Evolutionary conservation across 2,888 invertebrate genomes (phyloP).

Genomic region (Agriopis aurantiaria): DNA sequence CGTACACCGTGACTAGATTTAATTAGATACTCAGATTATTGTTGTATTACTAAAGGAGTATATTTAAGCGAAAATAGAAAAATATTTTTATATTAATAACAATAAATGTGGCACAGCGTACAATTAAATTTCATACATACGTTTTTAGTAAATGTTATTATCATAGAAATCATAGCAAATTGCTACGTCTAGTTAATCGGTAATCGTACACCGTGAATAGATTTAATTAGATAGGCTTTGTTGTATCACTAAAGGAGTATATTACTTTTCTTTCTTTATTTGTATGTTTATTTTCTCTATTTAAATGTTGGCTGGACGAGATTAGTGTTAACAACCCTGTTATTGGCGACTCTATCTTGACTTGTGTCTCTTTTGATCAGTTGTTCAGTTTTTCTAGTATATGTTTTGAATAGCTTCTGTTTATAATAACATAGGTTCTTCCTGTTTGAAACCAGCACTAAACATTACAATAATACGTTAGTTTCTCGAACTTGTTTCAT

Average conservation of each 20-base stretch:
- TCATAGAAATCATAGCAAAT: slow-evolving; percentile 1
- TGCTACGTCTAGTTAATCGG: neutral
- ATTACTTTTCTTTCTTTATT: neutral
- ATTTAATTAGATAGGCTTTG: slow-evolving; percentile 4
- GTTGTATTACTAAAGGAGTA: no score
- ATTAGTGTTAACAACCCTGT: neutral
- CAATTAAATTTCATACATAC: slow-evolving; percentile 9
- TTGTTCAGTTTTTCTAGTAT: no score
- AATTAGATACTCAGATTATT: neutral
- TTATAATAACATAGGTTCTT: no score
- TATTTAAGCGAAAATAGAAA: neutral
- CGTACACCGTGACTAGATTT: slow-evolving; percentile 8
- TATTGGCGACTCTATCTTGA: neutral
- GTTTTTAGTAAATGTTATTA: slow-evolving; percentile 5
- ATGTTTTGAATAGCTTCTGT: no score
- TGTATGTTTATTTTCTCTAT: neutral
- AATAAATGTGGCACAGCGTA: slow-evolving; percentile 14
- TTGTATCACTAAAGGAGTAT: no score
- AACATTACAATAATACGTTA: neutral
- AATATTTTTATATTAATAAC: slow-evolving; percentile 17
- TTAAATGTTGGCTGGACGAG: neutral
- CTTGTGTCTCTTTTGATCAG: neutral
- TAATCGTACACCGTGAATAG: slow-evolving; percentile 7
- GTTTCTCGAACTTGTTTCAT: neutral
- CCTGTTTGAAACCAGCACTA: neutral